phyloP scores from a whole-genome alignment of 2,113 vertebrate species.

The Pipra filicauda region DNA sequence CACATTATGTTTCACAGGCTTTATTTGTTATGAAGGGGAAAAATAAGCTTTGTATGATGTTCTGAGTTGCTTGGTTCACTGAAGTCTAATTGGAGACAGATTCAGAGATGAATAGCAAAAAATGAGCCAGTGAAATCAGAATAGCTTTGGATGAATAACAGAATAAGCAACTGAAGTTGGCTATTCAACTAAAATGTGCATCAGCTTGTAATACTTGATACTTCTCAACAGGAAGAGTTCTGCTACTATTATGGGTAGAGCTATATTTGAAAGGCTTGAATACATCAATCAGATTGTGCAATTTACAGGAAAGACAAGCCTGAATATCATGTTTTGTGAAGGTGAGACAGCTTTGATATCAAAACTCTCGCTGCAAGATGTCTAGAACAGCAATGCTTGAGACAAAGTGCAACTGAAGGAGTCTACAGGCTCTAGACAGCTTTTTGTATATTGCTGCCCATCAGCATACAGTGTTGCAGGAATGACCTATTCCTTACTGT shows the following conservation, averaged over 20 bases:
- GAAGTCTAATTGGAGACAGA: not conserved
- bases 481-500: not conserved
- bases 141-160: not conserved
- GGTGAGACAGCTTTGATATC: not conserved
- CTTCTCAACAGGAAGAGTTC: not conserved
- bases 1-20: not conserved
- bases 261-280: not conserved
- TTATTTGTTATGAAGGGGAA: not conserved
- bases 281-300: not conserved
- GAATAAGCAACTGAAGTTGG: not conserved
- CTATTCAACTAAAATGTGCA: not conserved
- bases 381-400: not conserved
- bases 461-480: not conserved
- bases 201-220: not conserved
- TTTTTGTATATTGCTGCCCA: not conserved
- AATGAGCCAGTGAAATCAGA: not conserved
- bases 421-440: not conserved
- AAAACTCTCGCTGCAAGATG: not conserved
- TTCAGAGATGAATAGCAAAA: not conserved
- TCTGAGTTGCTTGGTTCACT: not conserved
- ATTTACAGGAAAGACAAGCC: not conserved
- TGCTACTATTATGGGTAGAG: not conserved
- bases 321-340: accelerated
- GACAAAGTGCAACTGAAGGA: not conserved
- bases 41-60: not conserved